Evolutionary conservation across 2,888 invertebrate species (phyloP).

Genomic region (Zygaena filipendulae): DNA sequence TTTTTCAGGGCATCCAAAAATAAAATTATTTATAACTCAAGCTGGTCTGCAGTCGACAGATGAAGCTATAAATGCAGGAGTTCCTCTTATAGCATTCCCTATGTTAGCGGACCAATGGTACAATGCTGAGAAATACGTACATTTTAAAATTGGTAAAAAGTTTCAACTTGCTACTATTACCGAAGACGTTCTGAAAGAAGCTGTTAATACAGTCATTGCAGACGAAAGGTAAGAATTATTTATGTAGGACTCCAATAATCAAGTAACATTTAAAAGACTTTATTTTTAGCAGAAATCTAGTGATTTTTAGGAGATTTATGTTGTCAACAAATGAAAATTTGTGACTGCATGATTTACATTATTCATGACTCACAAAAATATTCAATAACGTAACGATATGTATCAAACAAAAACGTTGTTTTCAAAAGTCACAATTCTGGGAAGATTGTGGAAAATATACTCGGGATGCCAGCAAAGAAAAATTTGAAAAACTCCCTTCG

Average conservation of each 20-base stretch:
- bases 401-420: neutral
- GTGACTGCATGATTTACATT: too few species aligned
- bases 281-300: too few species aligned
- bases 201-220: constrained; percentile 18
- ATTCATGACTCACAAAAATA: too few species aligned
- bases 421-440: too few species aligned
- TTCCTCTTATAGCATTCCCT: constrained; percentile 33
- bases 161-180: constrained; percentile 23
- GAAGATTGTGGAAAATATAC: too few species aligned
- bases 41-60: constrained; percentile 41
- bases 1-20: constrained; percentile 32
- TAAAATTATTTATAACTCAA: constrained; percentile 43
- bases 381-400: too few species aligned
- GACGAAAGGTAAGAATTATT: constrained; percentile 18
- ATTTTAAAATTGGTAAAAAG: constrained; percentile 25
- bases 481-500: neutral
- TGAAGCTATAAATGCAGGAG: constrained; percentile 33
- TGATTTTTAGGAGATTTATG: too few species aligned
- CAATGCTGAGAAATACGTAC: constrained; percentile 25
- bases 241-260: too few species aligned
- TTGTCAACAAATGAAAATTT: too few species aligned
- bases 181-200: constrained; percentile 19
- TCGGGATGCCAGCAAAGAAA: too few species aligned
- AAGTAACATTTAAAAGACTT: too few species aligned
- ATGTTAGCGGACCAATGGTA: constrained; percentile 35